Evolutionary conservation across 2,888 invertebrate species (phyloP), one percentile per base, ranked within the genome.

Genomic region (Pseudanteris insignis): DNA sequence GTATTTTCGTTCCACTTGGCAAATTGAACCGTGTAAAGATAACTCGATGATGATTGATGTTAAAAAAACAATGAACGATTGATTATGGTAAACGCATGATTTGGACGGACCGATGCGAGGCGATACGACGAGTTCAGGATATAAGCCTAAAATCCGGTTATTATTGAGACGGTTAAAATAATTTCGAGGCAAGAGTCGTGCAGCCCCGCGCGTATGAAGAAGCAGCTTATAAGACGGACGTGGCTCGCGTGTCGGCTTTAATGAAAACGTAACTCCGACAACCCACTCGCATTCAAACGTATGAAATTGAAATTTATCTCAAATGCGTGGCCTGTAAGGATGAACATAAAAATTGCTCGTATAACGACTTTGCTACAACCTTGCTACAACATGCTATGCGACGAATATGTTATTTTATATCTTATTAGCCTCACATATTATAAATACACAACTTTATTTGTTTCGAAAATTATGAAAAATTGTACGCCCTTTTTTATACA

Each of bases 211-310:
- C 24, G 59, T 38, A 51, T 34, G 30, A 41, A 46, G 47, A 44
- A 33, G 28, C 30, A 44, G 37, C 29, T 21, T 10, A 3, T 5
- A 25, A 44, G 37, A 26, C 38, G 33, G 46, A 32, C 38, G 40
- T 48, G 36, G 54, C 13, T 61, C 36, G 61, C 61, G 50, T 61
- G 61, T 61, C 44, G 44, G 13, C 44, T 33, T 40, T 54, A 61
- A 61, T 61, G 48, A 61, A 61, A 54, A 61, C 28, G 48, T 38
- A 38, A 54, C 44, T 38, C 33, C 28, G 44, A 54, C 44, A 48
- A 33, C 28, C 33, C 21, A 24, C 26, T 47, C 47, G 65, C 55
- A 43, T 62, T 51, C n/a, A n/a, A n/a, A n/a, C n/a, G n/a, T n/a
- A 44, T 40, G 26, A 44, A 29, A 21, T 10, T 25, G 10, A 51